These are phyloP conservation scores for Leptura quadrifasciata DNA, from an alignment of 2,888 invertebrate genomes.

Conservation along the genomic window DNA sequence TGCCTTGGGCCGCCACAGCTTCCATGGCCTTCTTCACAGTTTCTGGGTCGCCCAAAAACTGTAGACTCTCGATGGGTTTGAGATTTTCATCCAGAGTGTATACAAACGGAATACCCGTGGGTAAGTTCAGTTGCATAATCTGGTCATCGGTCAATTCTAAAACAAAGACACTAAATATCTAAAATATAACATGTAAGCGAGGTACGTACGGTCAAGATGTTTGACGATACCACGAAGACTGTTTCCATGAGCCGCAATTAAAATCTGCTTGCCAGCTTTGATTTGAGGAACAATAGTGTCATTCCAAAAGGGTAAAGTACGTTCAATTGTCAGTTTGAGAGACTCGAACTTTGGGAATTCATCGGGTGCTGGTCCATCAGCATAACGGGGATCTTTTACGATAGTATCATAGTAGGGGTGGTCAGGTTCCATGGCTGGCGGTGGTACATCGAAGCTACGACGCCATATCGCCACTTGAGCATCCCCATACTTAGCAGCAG, in stretches of 20 bases:
- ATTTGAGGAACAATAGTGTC: slow-evolving; percentile 89
- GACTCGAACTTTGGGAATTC: slow-evolving; percentile 92
- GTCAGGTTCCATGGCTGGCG: slow-evolving; percentile 87
- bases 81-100: slow-evolving; percentile 84
- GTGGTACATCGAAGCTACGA: slow-evolving; percentile 89
- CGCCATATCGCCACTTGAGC: slow-evolving; percentile 90
- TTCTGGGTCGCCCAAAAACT: slow-evolving; percentile 87
- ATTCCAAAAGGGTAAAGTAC: slow-evolving; percentile 94
- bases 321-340: slow-evolving; percentile 87
- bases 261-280: slow-evolving; percentile 86
- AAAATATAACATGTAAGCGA: slow-evolving; percentile 38
- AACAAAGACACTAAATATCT: slow-evolving; percentile 50
- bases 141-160: slow-evolving; percentile 82
- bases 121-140: slow-evolving; percentile 85
- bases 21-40: slow-evolving; percentile 86
- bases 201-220: slow-evolving; percentile 75
- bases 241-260: slow-evolving; percentile 93
- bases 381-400: slow-evolving; percentile 84
- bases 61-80: slow-evolving; percentile 82
- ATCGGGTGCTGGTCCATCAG: slow-evolving; percentile 81
- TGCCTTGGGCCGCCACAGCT: slow-evolving; percentile 87
- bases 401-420: slow-evolving; percentile 88
- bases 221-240: slow-evolving; percentile 92
- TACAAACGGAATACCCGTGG: slow-evolving; percentile 88
- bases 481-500: slow-evolving; percentile 81